Percentiles rank a stretch among this genome's conserved stretches.
phyloP scores from a whole-genome alignment of 2,888 invertebrate species.

The Theristus sp. region DNA sequence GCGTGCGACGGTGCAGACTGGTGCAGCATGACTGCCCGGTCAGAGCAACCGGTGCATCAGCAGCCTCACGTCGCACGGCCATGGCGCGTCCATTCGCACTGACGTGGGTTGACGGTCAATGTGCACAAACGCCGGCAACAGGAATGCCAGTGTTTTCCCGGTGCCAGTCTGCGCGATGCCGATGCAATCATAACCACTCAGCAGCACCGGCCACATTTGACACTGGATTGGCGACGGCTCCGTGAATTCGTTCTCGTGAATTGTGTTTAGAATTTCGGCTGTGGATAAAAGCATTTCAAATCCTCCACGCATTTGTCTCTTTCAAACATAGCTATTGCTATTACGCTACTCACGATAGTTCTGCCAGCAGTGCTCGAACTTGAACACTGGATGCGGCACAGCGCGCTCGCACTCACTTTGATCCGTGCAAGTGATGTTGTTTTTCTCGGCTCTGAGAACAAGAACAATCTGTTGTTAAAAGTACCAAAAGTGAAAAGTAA shows the following conservation, averaged over 20 bases:
- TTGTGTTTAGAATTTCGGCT: constrained; percentile 59
- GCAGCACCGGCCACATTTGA: constrained; percentile 77
- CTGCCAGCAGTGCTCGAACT: not conserved
- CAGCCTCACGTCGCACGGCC: too few relatives aligned
- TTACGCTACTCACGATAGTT: not conserved
- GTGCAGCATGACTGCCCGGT: too few relatives aligned
- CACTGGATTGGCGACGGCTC: constrained; percentile 66
- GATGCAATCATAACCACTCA: constrained; percentile 67
- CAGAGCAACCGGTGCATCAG: too few relatives aligned
- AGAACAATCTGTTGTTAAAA: too few relatives aligned
- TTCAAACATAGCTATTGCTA: not conserved
- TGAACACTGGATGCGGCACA: not conserved
- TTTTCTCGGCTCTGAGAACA: not conserved
- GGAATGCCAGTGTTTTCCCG: constrained; percentile 60
- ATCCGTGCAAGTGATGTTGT: not conserved
- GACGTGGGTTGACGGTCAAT: constrained; percentile 57
- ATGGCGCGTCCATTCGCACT: too few relatives aligned
- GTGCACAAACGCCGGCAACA: constrained; percentile 77
- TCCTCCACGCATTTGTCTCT: not conserved
- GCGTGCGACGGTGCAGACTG: too few relatives aligned
- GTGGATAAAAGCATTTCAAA: too few relatives aligned
- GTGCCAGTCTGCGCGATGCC: constrained; percentile 88
- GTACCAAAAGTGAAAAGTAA: too few relatives aligned
- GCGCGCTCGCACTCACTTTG: not conserved
- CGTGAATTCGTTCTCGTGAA: constrained; percentile 56